Evolutionary conservation across 2,888 invertebrate genomes (phyloP).

Genomic region (Phanerotoma sp.): DNA sequence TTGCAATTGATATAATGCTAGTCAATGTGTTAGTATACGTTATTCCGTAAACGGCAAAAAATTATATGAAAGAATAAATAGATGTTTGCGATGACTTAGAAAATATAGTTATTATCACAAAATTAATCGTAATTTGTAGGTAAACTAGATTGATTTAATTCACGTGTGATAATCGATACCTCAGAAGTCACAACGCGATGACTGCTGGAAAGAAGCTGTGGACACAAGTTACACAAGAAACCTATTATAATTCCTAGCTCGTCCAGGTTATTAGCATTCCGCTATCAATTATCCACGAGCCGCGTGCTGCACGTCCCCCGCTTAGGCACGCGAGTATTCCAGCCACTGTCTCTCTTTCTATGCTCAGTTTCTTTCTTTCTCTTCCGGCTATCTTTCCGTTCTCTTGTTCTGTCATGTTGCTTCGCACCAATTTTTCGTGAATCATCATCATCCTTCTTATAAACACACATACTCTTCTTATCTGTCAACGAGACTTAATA

Average conservation of each 20-base stretch:
- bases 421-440: conserved; percentile 27
- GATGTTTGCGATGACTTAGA: no score
- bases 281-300: conserved; percentile 53
- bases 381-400: conserved; percentile 2
- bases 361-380: conserved; percentile 8
- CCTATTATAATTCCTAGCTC: conserved; percentile 53
- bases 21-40: no score
- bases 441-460: conserved; percentile 23
- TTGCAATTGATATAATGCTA: no score
- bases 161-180: background rate
- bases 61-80: no score
- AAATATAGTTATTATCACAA: no score
- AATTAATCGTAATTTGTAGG: no score
- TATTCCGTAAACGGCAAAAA: no score
- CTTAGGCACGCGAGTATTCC: conserved; percentile 28
- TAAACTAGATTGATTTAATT: background rate
- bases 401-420: conserved; percentile 4
- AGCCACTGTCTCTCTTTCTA: conserved; percentile 17
- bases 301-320: conserved; percentile 38
- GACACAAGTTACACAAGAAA: conserved; percentile 38
- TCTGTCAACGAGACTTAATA: conserved; percentile 4
- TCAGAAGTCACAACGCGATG: conserved; percentile 3
- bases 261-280: conserved; percentile 55
- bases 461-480: conserved; percentile 9
- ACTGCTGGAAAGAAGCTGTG: conserved; percentile 7